Evolutionary conservation across 1,140 invertebrate genomes (phyloP).

Genomic region (Drosophila simulans): DNA sequence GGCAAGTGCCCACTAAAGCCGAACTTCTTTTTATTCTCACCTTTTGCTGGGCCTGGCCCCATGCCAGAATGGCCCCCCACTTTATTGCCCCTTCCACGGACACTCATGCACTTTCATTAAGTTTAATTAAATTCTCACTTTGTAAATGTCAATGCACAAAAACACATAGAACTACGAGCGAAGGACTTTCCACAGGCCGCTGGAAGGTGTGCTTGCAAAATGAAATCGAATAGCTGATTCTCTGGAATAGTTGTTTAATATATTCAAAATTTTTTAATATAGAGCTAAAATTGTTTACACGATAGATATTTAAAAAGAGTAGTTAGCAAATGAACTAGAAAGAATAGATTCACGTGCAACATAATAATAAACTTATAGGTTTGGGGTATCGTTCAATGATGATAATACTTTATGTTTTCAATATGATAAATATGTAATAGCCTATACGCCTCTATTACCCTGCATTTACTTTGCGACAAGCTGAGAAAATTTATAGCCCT

Average conservation of each 20-base stretch:
- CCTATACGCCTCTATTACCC: conserved; percentile 1
- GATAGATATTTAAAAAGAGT: no score
- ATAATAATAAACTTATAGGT: no score
- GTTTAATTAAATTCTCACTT: conserved; percentile 82
- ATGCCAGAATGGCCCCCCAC: conserved; percentile 24
- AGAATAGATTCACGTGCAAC: no score
- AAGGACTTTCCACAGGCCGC: conserved; percentile 52
- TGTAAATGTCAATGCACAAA: conserved; percentile 77
- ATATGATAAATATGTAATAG: background rate
- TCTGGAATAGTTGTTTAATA: background rate
- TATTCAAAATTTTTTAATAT: no score
- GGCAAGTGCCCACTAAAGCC: conserved; percentile 57
- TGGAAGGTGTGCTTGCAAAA: background rate
- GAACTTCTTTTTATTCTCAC: conserved; percentile 32
- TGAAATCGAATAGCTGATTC: conserved; percentile 4
- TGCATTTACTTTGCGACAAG: conserved; percentile 52
- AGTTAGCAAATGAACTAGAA: no score
- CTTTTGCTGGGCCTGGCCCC: conserved; percentile 19
- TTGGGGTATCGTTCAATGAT: no score
- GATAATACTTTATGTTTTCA: background rate
- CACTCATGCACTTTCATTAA: conserved; percentile 79
- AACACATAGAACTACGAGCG: conserved; percentile 40
- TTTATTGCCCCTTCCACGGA: conserved; percentile 31
- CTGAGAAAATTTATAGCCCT: conserved; percentile 75
- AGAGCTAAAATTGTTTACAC: no score